Conservation (phyloP, 2,113 vertebrate species). For the Perca schrenkii region DNA sequence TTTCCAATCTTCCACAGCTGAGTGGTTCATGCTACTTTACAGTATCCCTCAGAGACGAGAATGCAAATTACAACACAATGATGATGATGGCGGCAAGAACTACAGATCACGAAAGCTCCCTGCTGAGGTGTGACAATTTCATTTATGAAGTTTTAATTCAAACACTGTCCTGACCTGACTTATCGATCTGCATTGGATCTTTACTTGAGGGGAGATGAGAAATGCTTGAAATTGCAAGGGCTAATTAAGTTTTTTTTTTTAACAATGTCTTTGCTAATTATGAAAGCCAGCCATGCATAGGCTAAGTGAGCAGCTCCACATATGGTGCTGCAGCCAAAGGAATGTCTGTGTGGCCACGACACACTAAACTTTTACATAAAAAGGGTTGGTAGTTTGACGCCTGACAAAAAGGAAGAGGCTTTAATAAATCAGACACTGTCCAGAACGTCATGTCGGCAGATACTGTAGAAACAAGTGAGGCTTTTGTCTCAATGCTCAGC, state of each 20-base stretch:
- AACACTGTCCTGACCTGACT: background rate
- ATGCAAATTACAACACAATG: slow-evolving; percentile 19
- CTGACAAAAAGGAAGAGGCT: background rate
- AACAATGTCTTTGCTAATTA: slow-evolving; percentile 63
- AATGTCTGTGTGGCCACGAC: slow-evolving; percentile 32
- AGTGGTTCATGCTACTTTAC: slow-evolving; percentile 27
- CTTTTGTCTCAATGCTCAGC: background rate
- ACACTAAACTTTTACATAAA: background rate
- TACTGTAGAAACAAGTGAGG: background rate
- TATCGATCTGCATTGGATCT: slow-evolving; percentile 2
- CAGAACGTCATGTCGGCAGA: background rate
- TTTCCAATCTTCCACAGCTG: slow-evolving; percentile 19
- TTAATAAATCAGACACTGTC: background rate
- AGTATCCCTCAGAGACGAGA: slow-evolving; percentile 19
- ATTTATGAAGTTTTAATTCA: background rate
- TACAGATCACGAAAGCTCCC: slow-evolving; percentile 8
- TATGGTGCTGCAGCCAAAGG: slow-evolving; percentile 73
- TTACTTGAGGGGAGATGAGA: slow-evolving; percentile 30
- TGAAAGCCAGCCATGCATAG: slow-evolving; percentile 57
- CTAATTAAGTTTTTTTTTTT: slow-evolving; percentile 39
- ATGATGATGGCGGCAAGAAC: slow-evolving; percentile 4
- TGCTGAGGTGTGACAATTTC: slow-evolving; percentile 5
- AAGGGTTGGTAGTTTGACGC: background rate
- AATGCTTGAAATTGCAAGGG: slow-evolving; percentile 22
- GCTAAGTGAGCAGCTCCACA: slow-evolving; percentile 63